Conservation (phyloP, 1,140 invertebrate genomes). For the Acromyrmex charruanus region DNA sequence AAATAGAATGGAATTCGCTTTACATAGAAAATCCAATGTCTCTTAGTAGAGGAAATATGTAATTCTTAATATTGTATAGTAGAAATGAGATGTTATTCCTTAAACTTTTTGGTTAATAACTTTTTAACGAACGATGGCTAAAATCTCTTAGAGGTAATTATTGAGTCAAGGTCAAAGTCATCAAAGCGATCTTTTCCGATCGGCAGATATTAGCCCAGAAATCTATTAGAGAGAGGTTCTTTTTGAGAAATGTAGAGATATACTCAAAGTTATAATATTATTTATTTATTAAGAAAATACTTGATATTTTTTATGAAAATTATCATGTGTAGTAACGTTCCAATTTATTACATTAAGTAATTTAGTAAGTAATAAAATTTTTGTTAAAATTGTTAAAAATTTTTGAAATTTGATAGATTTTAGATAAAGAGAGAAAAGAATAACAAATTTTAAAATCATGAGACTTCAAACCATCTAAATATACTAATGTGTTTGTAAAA, state of each 20-base stretch:
- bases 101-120: no score
- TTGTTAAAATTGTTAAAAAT: background rate
- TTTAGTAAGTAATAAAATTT: background rate
- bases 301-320: constrained; percentile 29
- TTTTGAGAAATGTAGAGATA: background rate
- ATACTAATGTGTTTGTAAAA: background rate
- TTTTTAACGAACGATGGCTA: no score
- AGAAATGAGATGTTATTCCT: no score
- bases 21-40: no score
- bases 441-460: background rate
- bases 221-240: background rate
- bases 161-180: no score
- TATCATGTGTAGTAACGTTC: background rate
- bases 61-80: no score
- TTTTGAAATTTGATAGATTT: constrained; percentile 10
- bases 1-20: no score
- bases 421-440: background rate
- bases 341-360: constrained; percentile 3
- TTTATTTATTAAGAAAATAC: background rate
- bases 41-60: no score
- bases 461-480: constrained; percentile 21
- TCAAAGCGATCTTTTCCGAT: no score
- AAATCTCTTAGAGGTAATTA: no score
- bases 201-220: no score
- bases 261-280: constrained; percentile 6